These are phyloP conservation scores for Rhagonycha lutea DNA, from an alignment of 2,888 invertebrate genomes.

Conservation along the genomic window DNA sequence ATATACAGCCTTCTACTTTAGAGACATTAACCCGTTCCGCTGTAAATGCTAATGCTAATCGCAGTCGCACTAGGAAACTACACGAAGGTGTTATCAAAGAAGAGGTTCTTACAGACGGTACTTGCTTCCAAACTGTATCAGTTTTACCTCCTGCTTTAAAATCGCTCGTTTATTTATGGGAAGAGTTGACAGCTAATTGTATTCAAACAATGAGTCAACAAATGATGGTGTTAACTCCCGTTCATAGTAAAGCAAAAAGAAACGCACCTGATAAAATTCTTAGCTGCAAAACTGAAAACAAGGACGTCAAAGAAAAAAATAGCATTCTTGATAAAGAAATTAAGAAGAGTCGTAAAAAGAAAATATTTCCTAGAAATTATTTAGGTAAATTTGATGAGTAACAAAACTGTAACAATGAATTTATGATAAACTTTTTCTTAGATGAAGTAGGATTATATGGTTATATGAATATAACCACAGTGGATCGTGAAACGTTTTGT, in stretches of 20 bases:
- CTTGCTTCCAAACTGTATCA: conserved; percentile 65
- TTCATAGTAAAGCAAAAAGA: conserved; percentile 39
- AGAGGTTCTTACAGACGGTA: conserved; percentile 42
- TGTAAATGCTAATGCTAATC: conserved; percentile 76
- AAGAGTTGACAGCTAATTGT: conserved; percentile 74
- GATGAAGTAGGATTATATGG: conserved; percentile 49
- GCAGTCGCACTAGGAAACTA: conserved; percentile 58
- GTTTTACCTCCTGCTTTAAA: conserved; percentile 86
- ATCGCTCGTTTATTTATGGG: conserved; percentile 88
- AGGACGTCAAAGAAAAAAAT: conserved; percentile 52
- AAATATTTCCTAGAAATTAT: conserved; percentile 55
- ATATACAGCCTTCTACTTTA: conserved; percentile 77
- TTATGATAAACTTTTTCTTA: conserved; percentile 19
- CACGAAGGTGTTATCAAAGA: conserved; percentile 58
- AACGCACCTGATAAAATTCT: conserved; percentile 41
- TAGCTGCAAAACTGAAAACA: conserved; percentile 35
- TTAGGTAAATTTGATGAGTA: conserved; percentile 39
- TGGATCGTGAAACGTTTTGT: conserved; percentile 61
- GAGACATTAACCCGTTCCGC: conserved; percentile 79
- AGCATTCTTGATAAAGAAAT: conserved; percentile 51
- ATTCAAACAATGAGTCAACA: conserved; percentile 70
- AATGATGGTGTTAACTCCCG: conserved; percentile 63
- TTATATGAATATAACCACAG: conserved; percentile 41
- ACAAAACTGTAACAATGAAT: background rate
- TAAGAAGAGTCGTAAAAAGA: conserved; percentile 65